phyloP scores from a whole-genome alignment of 2,888 invertebrate genomes.

The Andrena camellia region DNA sequence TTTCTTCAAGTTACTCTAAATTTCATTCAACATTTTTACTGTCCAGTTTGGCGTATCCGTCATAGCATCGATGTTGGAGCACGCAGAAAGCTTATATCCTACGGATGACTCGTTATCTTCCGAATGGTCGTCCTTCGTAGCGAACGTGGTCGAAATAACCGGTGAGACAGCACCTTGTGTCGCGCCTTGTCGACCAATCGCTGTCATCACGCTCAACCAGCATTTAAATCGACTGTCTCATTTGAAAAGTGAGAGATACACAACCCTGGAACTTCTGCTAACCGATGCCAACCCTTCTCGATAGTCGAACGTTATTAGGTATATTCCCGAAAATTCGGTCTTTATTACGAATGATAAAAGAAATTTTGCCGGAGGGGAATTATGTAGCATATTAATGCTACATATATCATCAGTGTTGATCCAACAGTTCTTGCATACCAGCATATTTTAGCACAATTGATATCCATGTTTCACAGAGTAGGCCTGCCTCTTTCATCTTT shows the following conservation, averaged over 20 bases:
- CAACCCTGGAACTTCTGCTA: slow-evolving; percentile 79
- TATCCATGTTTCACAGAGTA: slow-evolving; percentile 69
- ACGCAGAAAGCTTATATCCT: slow-evolving; percentile 85
- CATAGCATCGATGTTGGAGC: slow-evolving; percentile 86
- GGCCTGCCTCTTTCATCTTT: slow-evolving; percentile 27
- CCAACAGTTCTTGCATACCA: slow-evolving; percentile 56
- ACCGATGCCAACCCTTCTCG: slow-evolving; percentile 81
- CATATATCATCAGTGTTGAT: slow-evolving; percentile 60
- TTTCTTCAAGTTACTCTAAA: not conserved
- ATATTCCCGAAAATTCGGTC: slow-evolving; percentile 37
- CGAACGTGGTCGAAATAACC: slow-evolving; percentile 75
- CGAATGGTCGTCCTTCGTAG: slow-evolving; percentile 81
- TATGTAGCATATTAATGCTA: slow-evolving; percentile 66
- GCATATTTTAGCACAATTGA: slow-evolving; percentile 62
- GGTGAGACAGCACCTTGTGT: slow-evolving; percentile 77
- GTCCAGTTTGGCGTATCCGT: slow-evolving; percentile 87
- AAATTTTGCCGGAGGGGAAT: slow-evolving; percentile 48
- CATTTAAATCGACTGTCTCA: slow-evolving; percentile 79
- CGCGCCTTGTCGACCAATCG: slow-evolving; percentile 79
- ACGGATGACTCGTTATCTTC: slow-evolving; percentile 70
- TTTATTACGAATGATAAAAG: slow-evolving; percentile 48
- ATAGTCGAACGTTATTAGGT: slow-evolving; percentile 76
- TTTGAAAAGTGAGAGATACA: slow-evolving; percentile 77
- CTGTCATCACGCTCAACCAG: slow-evolving; percentile 77
- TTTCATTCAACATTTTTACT: slow-evolving; percentile 16